Base-by-base conservation (phyloP, 2,113 vertebrate species). In the Gallinago undulata region DNA sequence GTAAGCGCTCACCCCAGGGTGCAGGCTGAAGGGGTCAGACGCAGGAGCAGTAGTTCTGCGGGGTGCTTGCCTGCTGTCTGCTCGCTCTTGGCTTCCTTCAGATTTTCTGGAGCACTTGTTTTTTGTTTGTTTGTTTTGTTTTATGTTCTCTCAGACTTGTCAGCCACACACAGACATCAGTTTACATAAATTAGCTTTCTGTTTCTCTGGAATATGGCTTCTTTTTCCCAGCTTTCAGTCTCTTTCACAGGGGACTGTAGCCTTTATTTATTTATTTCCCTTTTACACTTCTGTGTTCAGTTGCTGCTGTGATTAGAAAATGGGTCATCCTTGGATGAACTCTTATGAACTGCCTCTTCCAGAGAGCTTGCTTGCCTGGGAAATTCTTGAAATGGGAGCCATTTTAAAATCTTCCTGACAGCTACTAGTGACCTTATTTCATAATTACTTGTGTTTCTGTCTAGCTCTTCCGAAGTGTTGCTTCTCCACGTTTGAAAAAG, bases 241-340 rank as follows among this genome's bases (percentile, higher is more conserved):
- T 91, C 35, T 67, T 79, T 64, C 60, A 48, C 11, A 13, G 45
- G 67, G 82, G 50, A 66, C 59, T 62, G 47, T 47, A 62, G 67
- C 63, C 53, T 84, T 91, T 84, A 81, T 92, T 90, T 94, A 63
- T 91, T 85, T 84, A 75, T 92, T 94, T 96, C 78, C 59, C 28
- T 84, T 87, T 93, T 87, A 69, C 53, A 70, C 74, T 96, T 92
- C 69, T 84, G 16, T 82, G 59, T 93, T 96, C 41, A 48, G 10
- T 94, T 90, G 59, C 66, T 90, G 69, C 88, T 90, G 75, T 59
- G 84, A 73, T 79, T 50, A 78, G 89, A 96, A 97, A 96, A 87
- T 94, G 93, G 94, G 94, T 95, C 95, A 96, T 94, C 96, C 94
- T 94, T 93, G 95, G 67, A 79, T 95, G 95, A 97, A 94, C 95